Evolutionary conservation across 2,113 vertebrate genomes (phyloP).

Genomic region (Lanius collurio): DNA sequence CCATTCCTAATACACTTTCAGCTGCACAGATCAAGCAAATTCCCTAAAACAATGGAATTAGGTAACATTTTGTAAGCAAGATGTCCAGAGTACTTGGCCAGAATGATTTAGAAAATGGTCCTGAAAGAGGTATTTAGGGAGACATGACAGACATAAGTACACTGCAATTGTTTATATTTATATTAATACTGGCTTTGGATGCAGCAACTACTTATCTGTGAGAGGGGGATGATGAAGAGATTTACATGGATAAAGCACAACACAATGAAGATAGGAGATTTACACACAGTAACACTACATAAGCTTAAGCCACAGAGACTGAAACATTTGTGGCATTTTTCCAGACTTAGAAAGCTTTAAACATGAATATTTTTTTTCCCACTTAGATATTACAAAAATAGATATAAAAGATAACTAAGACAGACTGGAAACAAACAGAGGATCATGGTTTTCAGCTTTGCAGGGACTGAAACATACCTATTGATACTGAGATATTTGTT

Average conservation of each 20-base stretch:
- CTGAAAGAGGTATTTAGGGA: neutral
- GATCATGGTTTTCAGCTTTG: neutral
- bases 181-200: neutral
- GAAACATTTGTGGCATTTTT: neutral
- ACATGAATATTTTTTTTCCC: neutral
- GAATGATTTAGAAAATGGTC: neutral
- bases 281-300: neutral
- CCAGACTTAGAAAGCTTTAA: neutral
- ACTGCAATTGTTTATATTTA: neutral
- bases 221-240: neutral
- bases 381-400: neutral
- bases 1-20: neutral
- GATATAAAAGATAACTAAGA: neutral
- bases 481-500: neutral
- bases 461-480: neutral
- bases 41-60: neutral
- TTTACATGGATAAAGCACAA: slow-evolving; percentile 19
- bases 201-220: neutral
- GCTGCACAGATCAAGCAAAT: neutral
- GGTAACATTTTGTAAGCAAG: neutral
- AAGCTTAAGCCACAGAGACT: neutral
- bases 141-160: neutral
- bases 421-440: neutral
- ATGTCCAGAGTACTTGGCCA: neutral
- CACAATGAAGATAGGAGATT: neutral